phyloP scores from a whole-genome alignment of 92 coral and sea anemone genomes.

The Porites cylindrica region DNA sequence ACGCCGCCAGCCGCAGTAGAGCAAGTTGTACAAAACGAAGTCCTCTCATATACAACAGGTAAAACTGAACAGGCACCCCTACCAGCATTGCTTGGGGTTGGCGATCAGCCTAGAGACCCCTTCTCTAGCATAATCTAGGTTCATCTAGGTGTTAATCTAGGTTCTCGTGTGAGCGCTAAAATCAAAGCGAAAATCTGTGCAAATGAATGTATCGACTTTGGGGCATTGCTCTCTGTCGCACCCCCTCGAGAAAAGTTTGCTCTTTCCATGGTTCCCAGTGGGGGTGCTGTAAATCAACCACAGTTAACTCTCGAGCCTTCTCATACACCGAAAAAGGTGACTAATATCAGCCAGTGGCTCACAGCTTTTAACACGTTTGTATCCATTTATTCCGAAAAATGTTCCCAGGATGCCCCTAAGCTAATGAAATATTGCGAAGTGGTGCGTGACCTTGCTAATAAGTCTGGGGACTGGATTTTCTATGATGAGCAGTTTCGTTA shows the following conservation, averaged over 20 bases:
- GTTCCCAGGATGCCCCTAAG: no score
- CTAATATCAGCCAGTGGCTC: no score
- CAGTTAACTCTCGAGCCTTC: constrained; percentile 32
- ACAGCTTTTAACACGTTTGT: no score
- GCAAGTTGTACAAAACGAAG: no score
- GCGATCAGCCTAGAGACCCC: neutral
- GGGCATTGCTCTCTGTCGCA: constrained; percentile 19
- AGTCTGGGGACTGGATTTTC: no score
- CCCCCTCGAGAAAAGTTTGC: constrained; percentile 20
- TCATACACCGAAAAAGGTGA: constrained; percentile 2
- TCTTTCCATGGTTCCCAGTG: constrained; percentile 6
- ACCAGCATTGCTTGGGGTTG: neutral
- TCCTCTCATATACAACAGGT: neutral
- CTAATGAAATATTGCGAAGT: no score
- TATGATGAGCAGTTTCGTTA: no score
- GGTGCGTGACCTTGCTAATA: no score
- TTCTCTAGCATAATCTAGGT: constrained; percentile 27
- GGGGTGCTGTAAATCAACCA: constrained; percentile 17
- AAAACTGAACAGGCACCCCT: neutral
- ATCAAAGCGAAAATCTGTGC: neutral
- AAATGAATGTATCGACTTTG: neutral
- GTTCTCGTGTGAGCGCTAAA: constrained; percentile 27
- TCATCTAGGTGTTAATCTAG: constrained; percentile 16
- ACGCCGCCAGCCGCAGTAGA: no score
- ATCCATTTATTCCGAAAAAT: no score